These are phyloP conservation scores for Mallotus villosus DNA, from an alignment of 2,797 vertebrate species.

Conservation along the genomic window DNA sequence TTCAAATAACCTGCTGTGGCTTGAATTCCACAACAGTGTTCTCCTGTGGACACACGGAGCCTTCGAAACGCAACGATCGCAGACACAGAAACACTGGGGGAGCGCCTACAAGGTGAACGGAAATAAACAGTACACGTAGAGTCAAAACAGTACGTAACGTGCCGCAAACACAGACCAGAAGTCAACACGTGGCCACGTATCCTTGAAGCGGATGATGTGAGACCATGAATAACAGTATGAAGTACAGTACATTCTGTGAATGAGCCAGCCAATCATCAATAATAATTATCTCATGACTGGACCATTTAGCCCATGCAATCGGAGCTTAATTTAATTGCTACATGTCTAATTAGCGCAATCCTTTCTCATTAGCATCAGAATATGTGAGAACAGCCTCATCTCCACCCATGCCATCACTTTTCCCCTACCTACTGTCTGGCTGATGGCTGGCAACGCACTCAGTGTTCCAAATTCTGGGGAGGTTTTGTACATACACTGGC, in stretches of 20 bases:
- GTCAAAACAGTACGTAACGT: not conserved
- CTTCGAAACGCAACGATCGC: not conserved
- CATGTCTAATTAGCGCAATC: slow-evolving; percentile 73
- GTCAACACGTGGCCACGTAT: not conserved
- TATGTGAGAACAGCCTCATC: slow-evolving; percentile 13
- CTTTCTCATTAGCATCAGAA: slow-evolving; percentile 74
- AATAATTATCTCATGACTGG: slow-evolving; percentile 48
- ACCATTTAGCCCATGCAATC: slow-evolving; percentile 42
- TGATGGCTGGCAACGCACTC: not conserved
- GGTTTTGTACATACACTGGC: not conserved
- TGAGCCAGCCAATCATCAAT: slow-evolving; percentile 38
- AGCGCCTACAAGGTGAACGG: not conserved
- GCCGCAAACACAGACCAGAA: no score
- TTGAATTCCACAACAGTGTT: not conserved
- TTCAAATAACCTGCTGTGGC: no score
- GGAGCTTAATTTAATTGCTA: slow-evolving; percentile 61
- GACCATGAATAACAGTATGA: not conserved
- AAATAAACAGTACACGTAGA: not conserved
- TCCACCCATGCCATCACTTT: not conserved
- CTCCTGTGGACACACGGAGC: not conserved
- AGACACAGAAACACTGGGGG: not conserved
- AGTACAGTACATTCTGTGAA: not conserved
- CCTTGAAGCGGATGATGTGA: not conserved
- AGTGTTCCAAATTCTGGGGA: not conserved
- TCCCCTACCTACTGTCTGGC: not conserved